These are phyloP conservation scores for Chroicocephalus ridibundus DNA, from an alignment of 2,113 vertebrate genomes.

Conservation along the genomic window DNA sequence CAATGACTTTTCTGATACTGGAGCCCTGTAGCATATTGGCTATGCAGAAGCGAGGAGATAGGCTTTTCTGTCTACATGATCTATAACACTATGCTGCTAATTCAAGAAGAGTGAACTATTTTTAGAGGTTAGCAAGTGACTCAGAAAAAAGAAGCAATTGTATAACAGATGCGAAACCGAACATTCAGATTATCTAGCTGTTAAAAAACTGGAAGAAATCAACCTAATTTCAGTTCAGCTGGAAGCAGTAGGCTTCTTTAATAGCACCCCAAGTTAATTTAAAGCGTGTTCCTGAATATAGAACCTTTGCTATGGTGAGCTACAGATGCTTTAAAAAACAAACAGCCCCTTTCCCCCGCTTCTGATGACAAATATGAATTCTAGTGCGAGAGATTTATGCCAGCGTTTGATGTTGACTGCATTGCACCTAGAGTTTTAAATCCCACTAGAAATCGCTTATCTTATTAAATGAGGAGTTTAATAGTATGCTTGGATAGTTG, in stretches of 20 bases:
- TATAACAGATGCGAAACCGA: slow-evolving; percentile 29
- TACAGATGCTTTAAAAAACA: not conserved
- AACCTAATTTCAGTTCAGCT: not conserved
- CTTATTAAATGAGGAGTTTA: slow-evolving; percentile 23
- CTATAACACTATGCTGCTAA: slow-evolving; percentile 24
- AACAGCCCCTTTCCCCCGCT: not conserved
- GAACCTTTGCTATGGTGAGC: not conserved
- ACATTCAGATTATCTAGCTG: not conserved
- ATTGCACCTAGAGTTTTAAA: slow-evolving; percentile 13
- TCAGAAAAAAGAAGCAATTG: slow-evolving; percentile 36
- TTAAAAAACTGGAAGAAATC: not conserved
- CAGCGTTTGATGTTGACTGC: not conserved
- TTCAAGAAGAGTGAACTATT: slow-evolving; percentile 50
- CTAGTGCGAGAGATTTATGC: not conserved
- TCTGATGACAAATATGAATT: not conserved
- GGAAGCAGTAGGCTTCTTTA: not conserved
- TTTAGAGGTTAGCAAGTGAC: slow-evolving; percentile 35
- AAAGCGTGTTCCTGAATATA: not conserved
- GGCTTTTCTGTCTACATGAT: slow-evolving; percentile 45
- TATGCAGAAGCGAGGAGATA: not conserved
- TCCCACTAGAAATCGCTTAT: not conserved
- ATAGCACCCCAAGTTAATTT: not conserved
- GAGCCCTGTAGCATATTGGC: not conserved
- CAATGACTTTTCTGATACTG: not conserved
- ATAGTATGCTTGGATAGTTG: not conserved